phyloP scores from a whole-genome alignment of 2,888 invertebrate genomes.

The Liposcelis brunnea region DNA sequence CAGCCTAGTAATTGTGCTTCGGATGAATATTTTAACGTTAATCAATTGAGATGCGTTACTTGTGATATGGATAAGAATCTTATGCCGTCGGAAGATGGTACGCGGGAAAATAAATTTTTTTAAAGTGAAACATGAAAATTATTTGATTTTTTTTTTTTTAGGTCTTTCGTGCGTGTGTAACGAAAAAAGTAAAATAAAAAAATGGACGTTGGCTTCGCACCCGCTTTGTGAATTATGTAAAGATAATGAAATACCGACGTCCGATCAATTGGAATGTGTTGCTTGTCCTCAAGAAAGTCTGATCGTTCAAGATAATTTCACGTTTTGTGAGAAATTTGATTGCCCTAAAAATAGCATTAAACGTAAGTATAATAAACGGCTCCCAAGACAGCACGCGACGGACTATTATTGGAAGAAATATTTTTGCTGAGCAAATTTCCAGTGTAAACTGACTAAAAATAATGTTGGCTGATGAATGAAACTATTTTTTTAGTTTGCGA shows the following conservation, averaged over 20 bases:
- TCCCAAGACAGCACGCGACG: background rate
- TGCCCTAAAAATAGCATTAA: slow-evolving; percentile 22
- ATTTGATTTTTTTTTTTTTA: slow-evolving; percentile 17
- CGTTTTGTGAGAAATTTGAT: slow-evolving; percentile 16
- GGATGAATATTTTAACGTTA: slow-evolving; percentile 32
- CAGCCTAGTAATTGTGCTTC: slow-evolving; percentile 22
- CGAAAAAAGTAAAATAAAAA: slow-evolving; percentile 21
- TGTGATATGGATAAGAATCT: slow-evolving; percentile 28
- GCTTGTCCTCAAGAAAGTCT: slow-evolving; percentile 19
- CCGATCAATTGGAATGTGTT: slow-evolving; percentile 24
- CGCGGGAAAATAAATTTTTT: too few species aligned
- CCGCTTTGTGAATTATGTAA: slow-evolving; percentile 24
- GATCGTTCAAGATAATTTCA: slow-evolving; percentile 15
- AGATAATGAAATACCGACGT: slow-evolving; percentile 22
- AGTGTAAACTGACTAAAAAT: too few species aligned
- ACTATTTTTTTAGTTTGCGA: too few species aligned
- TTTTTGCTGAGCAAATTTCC: too few species aligned
- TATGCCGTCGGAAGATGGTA: slow-evolving; percentile 25
- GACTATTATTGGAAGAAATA: too few species aligned
- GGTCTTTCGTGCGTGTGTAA: slow-evolving; percentile 32
- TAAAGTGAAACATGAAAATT: too few species aligned
- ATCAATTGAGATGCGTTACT: slow-evolving; percentile 29
- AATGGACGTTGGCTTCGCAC: slow-evolving; percentile 14
- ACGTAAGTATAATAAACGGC: slow-evolving; percentile 19
- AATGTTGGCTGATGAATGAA: too few species aligned